phyloP scores from a whole-genome alignment of 2,113 vertebrate genomes.

The Urocolius indicus region DNA sequence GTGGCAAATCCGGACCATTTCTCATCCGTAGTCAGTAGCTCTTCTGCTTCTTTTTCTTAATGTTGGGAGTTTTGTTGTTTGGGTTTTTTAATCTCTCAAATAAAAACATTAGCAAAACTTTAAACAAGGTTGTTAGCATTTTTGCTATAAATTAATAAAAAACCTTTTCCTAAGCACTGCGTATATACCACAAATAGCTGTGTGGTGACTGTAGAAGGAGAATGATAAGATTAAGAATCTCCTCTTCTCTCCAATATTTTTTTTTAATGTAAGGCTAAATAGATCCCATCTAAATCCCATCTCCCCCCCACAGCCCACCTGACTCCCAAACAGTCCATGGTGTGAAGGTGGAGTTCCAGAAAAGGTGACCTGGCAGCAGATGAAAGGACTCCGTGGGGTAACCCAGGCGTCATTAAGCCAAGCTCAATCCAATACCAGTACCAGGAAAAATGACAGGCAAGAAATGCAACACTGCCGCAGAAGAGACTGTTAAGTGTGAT shows the following conservation, averaged over 20 bases:
- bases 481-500: background rate
- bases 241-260: background rate
- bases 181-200: background rate
- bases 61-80: slow-evolving; percentile 72
- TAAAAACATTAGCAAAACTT: slow-evolving; percentile 67
- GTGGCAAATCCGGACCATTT: slow-evolving; percentile 49
- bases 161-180: background rate
- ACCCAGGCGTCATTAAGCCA: background rate
- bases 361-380: background rate
- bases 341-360: background rate
- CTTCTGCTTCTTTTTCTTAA: slow-evolving; percentile 67
- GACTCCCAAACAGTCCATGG: rapidly evolving
- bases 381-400: background rate
- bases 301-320: background rate
- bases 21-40: slow-evolving; percentile 20
- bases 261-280: background rate
- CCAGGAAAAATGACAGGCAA: background rate
- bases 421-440: background rate
- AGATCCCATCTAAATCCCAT: background rate
- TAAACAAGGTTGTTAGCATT: slow-evolving; percentile 58
- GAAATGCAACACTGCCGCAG: rapidly evolving
- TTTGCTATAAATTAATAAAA: slow-evolving; percentile 33
- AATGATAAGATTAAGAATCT: background rate
- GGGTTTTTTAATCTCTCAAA: slow-evolving; percentile 72
- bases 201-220: background rate